Evolutionary conservation across 2,113 vertebrate species (phyloP).

Genomic region (Strix uralensis): DNA sequence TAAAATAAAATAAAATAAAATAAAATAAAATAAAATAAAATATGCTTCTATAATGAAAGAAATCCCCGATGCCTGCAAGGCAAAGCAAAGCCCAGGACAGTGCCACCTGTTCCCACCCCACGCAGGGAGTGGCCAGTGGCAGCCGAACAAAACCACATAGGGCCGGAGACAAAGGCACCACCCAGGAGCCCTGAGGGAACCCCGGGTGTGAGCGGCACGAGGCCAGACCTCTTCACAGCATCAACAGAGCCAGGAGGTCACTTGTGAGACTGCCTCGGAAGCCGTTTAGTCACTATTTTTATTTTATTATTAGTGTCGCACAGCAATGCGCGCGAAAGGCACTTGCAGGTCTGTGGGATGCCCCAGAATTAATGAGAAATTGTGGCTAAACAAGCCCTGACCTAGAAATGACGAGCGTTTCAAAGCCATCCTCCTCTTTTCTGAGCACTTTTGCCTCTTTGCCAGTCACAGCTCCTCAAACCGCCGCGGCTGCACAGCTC

Average conservation of each 20-base stretch:
- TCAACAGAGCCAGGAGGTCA: neutral
- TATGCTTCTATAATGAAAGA: neutral
- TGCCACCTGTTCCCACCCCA: rapidly evolving
- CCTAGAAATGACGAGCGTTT: rapidly evolving
- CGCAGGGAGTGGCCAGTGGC: neutral
- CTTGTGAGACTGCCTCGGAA: neutral
- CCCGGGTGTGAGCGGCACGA: neutral
- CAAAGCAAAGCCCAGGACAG: neutral
- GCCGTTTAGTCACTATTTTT: neutral
- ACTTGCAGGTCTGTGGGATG: neutral
- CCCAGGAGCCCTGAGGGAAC: neutral
- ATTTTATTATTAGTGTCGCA: neutral
- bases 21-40: neutral
- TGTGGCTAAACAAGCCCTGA: neutral
- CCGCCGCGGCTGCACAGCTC: neutral
- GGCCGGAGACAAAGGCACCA: neutral
- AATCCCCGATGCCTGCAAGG: neutral
- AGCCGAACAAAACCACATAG: neutral
- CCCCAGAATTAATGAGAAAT: neutral
- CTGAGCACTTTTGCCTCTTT: neutral
- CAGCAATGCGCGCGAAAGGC: neutral
- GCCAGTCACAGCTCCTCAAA: neutral
- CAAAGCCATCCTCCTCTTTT: neutral
- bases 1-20: neutral
- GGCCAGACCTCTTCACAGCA: neutral